Evolutionary conservation across 2,113 vertebrate species (phyloP), one percentile per base, ranked within the genome.

Genomic region (Hiodon tergisus): DNA sequence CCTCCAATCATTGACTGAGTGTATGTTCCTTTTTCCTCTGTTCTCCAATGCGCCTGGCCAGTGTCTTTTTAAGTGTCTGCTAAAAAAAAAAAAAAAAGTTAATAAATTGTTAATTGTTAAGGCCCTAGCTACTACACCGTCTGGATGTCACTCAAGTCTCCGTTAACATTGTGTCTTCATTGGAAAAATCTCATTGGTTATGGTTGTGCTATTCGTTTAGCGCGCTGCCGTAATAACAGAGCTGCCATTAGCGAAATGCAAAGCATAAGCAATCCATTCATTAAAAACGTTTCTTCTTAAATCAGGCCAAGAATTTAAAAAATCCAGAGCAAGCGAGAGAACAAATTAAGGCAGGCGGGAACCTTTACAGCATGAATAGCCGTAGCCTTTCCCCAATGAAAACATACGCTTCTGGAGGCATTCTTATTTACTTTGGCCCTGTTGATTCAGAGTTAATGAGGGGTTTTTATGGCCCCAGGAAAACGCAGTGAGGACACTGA

Each of bases 401-500:
- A 81, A 83, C 83, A 76, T 87, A 78, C 46, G 67, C 79, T 59
- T 82, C 76, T 81, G 78, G 78, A 83, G 78, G 81, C 80, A 74
- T 79, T 75, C 47, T 10, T 86, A 78, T 86, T 86, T 89, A 80
- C 86, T 81, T 83, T 79, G 73, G 14, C 78, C 78, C 83, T 85
- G 82, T 84, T 89, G 79, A 83, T 83, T 84, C 79, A 85, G 74
- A 81, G 77, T 76, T 86, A 89, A 89, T 82, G 81, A 89, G 87
- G 87, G 82, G 84, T 86, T 85, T 31, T 83, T 82, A 87, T 79
- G 81, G 83, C 75, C 70, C 76, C 78, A 4, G 77, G 69, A 78
- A 71, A 81, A 91, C 89, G 2, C 31, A 91, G 87, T 75, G 85
- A 47, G 1, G 74, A 72, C 84, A 84, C 88, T 91, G 86, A 91